Conservation (phyloP, 30 jellyfish, hydroid and myxozoan genomes). For the Pelagia noctiluca region DNA sequence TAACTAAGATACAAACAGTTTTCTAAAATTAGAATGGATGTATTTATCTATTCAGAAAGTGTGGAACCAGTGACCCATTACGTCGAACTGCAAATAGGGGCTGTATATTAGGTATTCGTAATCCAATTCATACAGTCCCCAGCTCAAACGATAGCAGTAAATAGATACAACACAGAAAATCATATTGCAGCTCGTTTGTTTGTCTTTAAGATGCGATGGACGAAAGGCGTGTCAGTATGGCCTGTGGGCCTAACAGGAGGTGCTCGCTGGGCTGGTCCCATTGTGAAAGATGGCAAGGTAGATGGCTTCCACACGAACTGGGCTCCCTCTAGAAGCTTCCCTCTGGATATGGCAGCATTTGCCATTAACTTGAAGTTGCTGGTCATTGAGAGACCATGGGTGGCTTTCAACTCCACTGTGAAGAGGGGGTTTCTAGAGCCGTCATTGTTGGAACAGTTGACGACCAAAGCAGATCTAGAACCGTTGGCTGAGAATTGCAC, state of each 20-base stretch:
- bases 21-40: too few species aligned
- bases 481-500: slow-evolving; percentile 98
- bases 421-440: slow-evolving; percentile 94
- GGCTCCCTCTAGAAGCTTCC: slow-evolving; percentile 97
- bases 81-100: too few species aligned
- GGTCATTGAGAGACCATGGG: slow-evolving; percentile 74
- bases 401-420: slow-evolving; percentile 66
- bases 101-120: too few species aligned
- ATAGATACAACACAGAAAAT: too few species aligned
- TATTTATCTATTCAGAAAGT: too few species aligned
- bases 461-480: slow-evolving; percentile 88
- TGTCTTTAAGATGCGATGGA: slow-evolving; percentile 91
- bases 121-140: too few species aligned
- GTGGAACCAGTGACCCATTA: too few species aligned
- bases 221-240: slow-evolving; percentile 95
- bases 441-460: slow-evolving; percentile 83
- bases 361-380: slow-evolving; percentile 76
- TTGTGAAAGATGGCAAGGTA: slow-evolving; percentile 89
- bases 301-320: slow-evolving; percentile 93
- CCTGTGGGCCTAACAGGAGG: slow-evolving; percentile 99
- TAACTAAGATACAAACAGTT: too few species aligned
- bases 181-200: too few species aligned
- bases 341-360: slow-evolving; percentile 99
- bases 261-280: slow-evolving; percentile 98
- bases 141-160: too few species aligned